Evolutionary conservation across 2,888 invertebrate species (phyloP).

Genomic region (Ichneumoninae sp.): DNA sequence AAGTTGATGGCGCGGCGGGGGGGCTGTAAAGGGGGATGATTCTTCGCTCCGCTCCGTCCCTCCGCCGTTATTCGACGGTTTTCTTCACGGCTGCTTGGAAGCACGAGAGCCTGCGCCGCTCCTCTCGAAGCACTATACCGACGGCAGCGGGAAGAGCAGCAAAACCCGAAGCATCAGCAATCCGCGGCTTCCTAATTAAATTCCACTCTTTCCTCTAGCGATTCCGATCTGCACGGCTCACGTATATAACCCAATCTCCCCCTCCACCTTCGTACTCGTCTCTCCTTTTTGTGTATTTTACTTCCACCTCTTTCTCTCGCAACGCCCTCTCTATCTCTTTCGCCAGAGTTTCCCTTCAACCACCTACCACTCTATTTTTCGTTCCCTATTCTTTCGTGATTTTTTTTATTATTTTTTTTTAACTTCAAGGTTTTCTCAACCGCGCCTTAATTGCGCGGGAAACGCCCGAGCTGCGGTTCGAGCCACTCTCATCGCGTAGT

Average conservation of each 20-base stretch:
- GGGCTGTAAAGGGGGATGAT: conserved; percentile 17
- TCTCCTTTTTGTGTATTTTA: conserved; percentile 62
- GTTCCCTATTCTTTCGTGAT: conserved; percentile 5
- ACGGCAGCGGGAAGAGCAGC: conserved; percentile 56
- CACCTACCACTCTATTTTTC: conserved; percentile 25
- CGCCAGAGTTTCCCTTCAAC: neutral
- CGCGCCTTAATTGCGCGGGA: conserved; percentile 82
- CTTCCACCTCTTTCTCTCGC: conserved; percentile 51
- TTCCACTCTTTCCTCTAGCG: conserved; percentile 81
- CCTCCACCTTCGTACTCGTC: conserved; percentile 36
- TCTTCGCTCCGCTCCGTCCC: conserved; percentile 44
- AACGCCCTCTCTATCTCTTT: conserved; percentile 44
- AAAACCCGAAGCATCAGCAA: conserved; percentile 65
- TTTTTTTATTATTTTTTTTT: conserved; percentile 67
- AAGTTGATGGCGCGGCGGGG: conserved; percentile 20
- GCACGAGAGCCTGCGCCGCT: conserved; percentile 73
- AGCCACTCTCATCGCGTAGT: conserved; percentile 71
- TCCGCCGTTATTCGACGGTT: conserved; percentile 60
- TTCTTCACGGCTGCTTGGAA: conserved; percentile 80
- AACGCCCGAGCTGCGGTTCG: conserved; percentile 73
- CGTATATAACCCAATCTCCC: conserved; percentile 57
- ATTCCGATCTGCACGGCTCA: conserved; percentile 64
- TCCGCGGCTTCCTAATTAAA: conserved; percentile 81
- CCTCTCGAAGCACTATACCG: conserved; percentile 62
- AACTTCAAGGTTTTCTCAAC: conserved; percentile 81